Conservation (phyloP, 2,797 vertebrate species). For the Sebastes reedi region DNA sequence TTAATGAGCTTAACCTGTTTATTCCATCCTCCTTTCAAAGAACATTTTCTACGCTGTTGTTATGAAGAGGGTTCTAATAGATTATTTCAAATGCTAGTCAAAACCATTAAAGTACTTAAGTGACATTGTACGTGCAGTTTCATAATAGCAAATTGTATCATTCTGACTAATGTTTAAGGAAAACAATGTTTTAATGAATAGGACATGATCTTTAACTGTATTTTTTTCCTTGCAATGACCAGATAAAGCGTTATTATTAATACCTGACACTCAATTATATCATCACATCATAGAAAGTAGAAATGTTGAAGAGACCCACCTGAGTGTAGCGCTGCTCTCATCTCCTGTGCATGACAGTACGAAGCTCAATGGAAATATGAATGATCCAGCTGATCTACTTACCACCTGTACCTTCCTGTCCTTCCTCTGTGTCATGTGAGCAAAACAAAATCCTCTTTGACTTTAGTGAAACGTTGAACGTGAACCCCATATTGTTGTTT, state of each 20-base stretch:
- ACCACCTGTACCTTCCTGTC: constrained; percentile 47
- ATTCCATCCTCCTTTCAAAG: constrained; percentile 13
- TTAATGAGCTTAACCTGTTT: constrained; percentile 69
- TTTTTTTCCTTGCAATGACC: background rate
- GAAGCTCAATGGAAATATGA: constrained; percentile 56
- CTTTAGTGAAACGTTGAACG: background rate
- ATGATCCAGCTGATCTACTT: constrained; percentile 59
- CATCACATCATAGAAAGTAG: background rate
- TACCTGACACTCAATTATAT: background rate
- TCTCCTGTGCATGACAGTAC: constrained; percentile 7
- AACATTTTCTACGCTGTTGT: background rate
- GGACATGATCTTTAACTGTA: background rate
- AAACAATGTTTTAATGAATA: background rate
- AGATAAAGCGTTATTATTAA: background rate
- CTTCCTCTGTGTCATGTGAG: constrained; percentile 56
- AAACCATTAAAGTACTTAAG: background rate
- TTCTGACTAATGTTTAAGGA: background rate
- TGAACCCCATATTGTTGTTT: no score
- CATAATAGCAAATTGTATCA: background rate
- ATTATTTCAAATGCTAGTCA: background rate
- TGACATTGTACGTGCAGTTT: background rate
- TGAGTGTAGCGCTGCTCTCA: constrained; percentile 19
- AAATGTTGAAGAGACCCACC: constrained; percentile 56
- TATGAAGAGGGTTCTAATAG: background rate
- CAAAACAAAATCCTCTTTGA: constrained; percentile 42